phyloP scores from a whole-genome alignment of 2,113 vertebrate species.

The Brachyhypopomus gauderio region DNA sequence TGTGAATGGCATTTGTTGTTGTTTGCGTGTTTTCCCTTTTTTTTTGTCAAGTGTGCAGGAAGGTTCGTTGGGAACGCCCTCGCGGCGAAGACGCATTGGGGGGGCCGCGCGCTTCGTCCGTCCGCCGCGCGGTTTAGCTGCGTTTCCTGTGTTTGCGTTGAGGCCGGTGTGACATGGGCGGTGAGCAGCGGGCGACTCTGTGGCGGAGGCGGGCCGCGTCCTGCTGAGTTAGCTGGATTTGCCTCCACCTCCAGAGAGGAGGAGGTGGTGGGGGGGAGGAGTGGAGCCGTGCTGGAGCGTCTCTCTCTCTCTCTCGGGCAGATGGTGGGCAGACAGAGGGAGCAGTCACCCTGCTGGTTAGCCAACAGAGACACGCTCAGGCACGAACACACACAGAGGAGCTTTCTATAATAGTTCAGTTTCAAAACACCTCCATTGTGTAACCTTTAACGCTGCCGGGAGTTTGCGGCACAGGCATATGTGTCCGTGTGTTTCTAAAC shows the following conservation, averaged over 20 bases:
- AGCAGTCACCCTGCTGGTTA: constrained; percentile 56
- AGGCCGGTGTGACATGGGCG: constrained; percentile 60
- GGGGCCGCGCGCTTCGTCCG: too few relatives aligned
- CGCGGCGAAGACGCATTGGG: too few relatives aligned
- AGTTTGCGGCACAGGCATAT: constrained; percentile 29
- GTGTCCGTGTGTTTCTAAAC: constrained; percentile 37
- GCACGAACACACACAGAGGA: constrained; percentile 40
- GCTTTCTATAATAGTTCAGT: constrained; percentile 50
- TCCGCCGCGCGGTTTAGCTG: too few relatives aligned
- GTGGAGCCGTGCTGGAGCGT: constrained; percentile 37
- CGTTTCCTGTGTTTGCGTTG: not conserved
- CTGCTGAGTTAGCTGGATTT: constrained; percentile 41
- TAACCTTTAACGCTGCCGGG: constrained; percentile 43
- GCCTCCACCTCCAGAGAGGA: constrained; percentile 27
- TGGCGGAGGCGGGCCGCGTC: constrained; percentile 28
- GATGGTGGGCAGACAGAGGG: constrained; percentile 58
- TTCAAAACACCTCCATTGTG: constrained; percentile 28
- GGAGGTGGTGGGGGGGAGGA: constrained; percentile 30
- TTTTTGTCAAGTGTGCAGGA: too few relatives aligned
- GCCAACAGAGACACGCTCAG: constrained; percentile 54
- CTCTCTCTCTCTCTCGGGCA: constrained; percentile 48
- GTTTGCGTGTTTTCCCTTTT: not conserved
- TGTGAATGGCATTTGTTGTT: constrained; percentile 9
- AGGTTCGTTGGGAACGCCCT: too few relatives aligned
- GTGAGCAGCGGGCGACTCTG: not conserved